phyloP scores from a whole-genome alignment of 2,888 invertebrate genomes.

The Lutraria lutraria region DNA sequence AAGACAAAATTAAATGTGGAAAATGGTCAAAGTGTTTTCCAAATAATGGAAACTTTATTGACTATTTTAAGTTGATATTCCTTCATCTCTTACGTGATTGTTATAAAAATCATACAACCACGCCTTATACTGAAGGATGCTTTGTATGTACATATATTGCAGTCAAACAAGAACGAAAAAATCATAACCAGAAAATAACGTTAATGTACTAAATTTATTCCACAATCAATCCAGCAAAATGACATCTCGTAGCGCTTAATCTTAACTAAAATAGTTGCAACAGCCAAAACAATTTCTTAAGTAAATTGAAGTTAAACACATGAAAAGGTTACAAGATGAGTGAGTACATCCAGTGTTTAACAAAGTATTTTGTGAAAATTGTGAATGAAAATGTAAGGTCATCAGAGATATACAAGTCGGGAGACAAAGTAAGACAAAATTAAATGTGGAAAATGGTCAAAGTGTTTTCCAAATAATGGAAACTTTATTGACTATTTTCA shows the following conservation, averaged over 20 bases:
- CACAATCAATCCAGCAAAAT: no score
- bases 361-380: not conserved
- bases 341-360: no score
- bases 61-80: slow-evolving; percentile 50
- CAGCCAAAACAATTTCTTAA: no score
- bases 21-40: not conserved
- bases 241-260: no score
- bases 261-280: no score
- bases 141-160: not conserved
- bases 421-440: not conserved
- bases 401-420: not conserved
- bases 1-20: not conserved
- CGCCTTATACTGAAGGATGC: slow-evolving; percentile 73
- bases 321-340: no score
- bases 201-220: no score
- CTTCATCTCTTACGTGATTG: slow-evolving; percentile 76
- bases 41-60: not conserved
- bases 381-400: not conserved
- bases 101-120: slow-evolving; percentile 63
- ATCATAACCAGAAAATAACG: no score
- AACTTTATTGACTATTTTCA: not conserved
- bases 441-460: not conserved
- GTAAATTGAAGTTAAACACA: no score
- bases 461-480: not conserved
- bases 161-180: no score